A percentile compares a stretch with the other conserved stretches of the same genome.
Evolutionary conservation across 2,888 invertebrate species (phyloP).

Genomic region (Lampropteryx suffumata): DNA sequence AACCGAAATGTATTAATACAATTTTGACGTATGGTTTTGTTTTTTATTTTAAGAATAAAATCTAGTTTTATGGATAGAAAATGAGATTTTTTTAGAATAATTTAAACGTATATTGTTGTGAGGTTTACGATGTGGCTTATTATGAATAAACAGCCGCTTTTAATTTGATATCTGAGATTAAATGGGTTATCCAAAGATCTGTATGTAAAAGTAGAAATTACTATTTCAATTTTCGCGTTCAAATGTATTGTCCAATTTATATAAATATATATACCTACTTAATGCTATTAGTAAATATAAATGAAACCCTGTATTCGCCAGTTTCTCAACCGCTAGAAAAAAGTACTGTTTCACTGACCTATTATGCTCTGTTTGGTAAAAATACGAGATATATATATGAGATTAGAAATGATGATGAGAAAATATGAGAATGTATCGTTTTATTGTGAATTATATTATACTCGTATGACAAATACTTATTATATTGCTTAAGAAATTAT

Average conservation of each 20-base stretch:
- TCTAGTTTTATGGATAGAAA: constrained; percentile 36
- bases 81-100: constrained; percentile 34
- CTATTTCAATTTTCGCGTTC: constrained; percentile 31
- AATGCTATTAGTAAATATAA: constrained; percentile 19
- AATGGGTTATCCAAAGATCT: constrained; percentile 35
- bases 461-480: background rate
- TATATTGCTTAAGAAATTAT: too few species aligned
- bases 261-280: constrained; percentile 25
- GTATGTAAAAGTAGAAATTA: constrained; percentile 27
- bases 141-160: constrained; percentile 16
- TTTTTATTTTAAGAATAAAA: constrained; percentile 32
- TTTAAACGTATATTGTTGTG: constrained; percentile 24
- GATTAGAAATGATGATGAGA: too few species aligned
- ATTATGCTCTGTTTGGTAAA: too few species aligned
- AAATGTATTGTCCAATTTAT: constrained; percentile 40
- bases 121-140: constrained; percentile 13
- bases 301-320: constrained; percentile 4
- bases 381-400: too few species aligned
- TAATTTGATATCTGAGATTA: constrained; percentile 28
- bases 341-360: too few species aligned
- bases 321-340: constrained; percentile 12
- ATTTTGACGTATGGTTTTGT: constrained; percentile 42
- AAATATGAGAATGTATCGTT: too few species aligned
- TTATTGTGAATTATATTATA: constrained; percentile 2
- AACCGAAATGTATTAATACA: constrained; percentile 61